Conservation (phyloP, 64 coral and sea anemone species). For the Dendronephthya gigantea region DNA sequence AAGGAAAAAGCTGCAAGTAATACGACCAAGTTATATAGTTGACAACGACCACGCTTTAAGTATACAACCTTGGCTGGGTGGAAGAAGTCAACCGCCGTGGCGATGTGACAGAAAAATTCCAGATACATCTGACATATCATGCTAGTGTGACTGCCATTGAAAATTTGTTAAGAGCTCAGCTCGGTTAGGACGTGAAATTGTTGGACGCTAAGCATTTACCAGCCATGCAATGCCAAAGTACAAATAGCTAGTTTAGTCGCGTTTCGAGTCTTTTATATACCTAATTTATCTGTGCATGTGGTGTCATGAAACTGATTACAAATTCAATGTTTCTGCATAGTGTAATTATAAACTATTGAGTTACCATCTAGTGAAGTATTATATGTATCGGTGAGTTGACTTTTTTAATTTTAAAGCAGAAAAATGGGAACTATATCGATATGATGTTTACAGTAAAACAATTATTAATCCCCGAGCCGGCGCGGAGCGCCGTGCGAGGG, state of each 20-base stretch:
- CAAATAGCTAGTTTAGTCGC: neutral
- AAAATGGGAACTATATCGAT: too few relatives aligned
- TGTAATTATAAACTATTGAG: neutral
- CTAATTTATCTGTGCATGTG: too few relatives aligned
- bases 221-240: constrained; percentile 12
- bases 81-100: neutral
- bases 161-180: constrained; percentile 10
- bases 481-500: too few relatives aligned
- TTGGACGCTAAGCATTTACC: constrained; percentile 18
- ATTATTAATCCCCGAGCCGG: too few relatives aligned
- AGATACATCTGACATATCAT: constrained; percentile 16
- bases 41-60: too few relatives aligned
- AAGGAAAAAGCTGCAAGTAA: too few relatives aligned
- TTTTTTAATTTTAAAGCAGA: too few relatives aligned
- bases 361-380: neutral
- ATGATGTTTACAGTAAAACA: too few relatives aligned
- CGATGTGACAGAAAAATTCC: constrained; percentile 14
- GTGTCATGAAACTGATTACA: too few relatives aligned
- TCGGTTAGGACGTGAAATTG: constrained; percentile 4
- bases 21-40: too few relatives aligned
- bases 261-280: too few relatives aligned
- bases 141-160: neutral
- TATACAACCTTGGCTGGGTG: constrained; percentile 10
- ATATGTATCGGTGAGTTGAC: neutral
- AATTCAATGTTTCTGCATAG: neutral